These are phyloP conservation scores for Drosophila anomalata DNA, from an alignment of 2,888 invertebrate species.

Conservation along the genomic window DNA sequence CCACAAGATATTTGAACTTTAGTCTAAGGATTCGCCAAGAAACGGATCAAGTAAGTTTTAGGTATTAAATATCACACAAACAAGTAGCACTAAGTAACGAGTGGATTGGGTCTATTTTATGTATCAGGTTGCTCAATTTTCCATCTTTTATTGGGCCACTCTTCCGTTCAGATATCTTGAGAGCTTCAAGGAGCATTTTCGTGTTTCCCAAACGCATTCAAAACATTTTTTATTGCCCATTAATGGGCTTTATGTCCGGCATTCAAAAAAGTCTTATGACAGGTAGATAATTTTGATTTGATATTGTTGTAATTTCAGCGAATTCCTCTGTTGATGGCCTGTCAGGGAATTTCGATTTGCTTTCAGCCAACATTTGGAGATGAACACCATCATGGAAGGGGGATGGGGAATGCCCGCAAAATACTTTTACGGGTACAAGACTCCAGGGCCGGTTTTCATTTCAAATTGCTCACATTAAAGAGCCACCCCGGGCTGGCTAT, in stretches of 20 bases:
- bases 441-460: conserved; percentile 37
- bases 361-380: conserved; percentile 19
- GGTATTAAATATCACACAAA: conserved; percentile 15
- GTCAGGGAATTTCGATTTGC: conserved; percentile 15
- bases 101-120: background rate
- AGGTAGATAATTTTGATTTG: conserved; percentile 46
- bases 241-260: conserved; percentile 16
- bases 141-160: background rate
- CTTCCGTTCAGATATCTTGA: conserved; percentile 16
- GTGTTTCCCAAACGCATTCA: conserved; percentile 31
- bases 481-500: conserved; percentile 15
- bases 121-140: conserved; percentile 11
- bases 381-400: background rate
- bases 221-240: conserved; percentile 37
- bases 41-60: conserved; percentile 30
- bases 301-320: conserved; percentile 15
- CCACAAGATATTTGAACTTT: conserved; percentile 14
- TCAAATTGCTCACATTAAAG: conserved; percentile 42
- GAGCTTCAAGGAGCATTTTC: conserved; percentile 1
- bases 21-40: conserved; percentile 23
- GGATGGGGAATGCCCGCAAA: conserved; percentile 1
- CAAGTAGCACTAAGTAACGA: background rate
- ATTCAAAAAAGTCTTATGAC: conserved; percentile 20
- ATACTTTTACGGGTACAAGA: conserved; percentile 27
- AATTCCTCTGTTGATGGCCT: conserved; percentile 21